A percentile compares a stretch with the other conserved stretches of the same genome.
Evolutionary conservation across 1,140 invertebrate species (phyloP).

Genomic region (Drosophila tani): DNA sequence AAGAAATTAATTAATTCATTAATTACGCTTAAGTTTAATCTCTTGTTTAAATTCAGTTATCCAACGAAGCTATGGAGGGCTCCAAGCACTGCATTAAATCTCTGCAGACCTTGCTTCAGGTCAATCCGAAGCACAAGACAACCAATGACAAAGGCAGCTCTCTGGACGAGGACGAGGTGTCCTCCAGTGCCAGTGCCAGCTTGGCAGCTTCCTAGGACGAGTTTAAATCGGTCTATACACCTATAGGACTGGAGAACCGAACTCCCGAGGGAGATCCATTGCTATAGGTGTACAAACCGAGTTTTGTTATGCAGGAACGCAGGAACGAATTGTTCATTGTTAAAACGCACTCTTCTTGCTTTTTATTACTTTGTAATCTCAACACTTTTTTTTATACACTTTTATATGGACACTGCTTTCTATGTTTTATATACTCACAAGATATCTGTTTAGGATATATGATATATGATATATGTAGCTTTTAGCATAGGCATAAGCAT

Average conservation of each 20-base stretch:
- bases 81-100: slow-evolving; percentile 90
- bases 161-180: slow-evolving; percentile 33
- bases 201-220: slow-evolving; percentile 45
- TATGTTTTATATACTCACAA: slow-evolving; percentile 66
- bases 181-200: slow-evolving; percentile 61
- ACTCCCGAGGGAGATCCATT: neutral
- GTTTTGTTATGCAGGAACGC: slow-evolving; percentile 63
- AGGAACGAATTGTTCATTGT: slow-evolving; percentile 54
- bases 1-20: too few species aligned
- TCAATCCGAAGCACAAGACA: slow-evolving; percentile 84
- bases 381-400: slow-evolving; percentile 67
- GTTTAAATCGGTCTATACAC: slow-evolving; percentile 36
- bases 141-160: slow-evolving; percentile 39
- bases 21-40: too few species aligned
- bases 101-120: slow-evolving; percentile 87
- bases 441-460: slow-evolving; percentile 29
- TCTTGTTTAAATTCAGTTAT: slow-evolving; percentile 86
- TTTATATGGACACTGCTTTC: slow-evolving; percentile 65
- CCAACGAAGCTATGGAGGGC: slow-evolving; percentile 93
- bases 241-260: slow-evolving; percentile 24
- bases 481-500: slow-evolving; percentile 30
- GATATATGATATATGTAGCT: slow-evolving; percentile 51
- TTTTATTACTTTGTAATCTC: slow-evolving; percentile 57
- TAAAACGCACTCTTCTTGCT: slow-evolving; percentile 73
- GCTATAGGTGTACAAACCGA: slow-evolving; percentile 42